phyloP scores from a whole-genome alignment of 64 coral and sea anemone genomes.

The Montipora sp. region DNA sequence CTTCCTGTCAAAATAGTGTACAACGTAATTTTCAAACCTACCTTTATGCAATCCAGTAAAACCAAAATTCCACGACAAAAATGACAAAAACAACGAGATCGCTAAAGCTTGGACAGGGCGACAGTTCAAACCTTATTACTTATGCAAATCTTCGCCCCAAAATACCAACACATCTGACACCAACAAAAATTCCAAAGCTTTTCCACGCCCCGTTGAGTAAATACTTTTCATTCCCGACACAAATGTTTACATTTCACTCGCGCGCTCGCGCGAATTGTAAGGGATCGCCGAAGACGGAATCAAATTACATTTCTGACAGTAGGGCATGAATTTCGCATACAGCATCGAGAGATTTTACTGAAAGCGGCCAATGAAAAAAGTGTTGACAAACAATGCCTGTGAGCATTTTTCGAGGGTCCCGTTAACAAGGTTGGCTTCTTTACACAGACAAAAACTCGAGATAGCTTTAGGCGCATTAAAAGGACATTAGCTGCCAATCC shows the following conservation, averaged over 20 bases:
- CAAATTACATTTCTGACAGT: conserved; percentile 7
- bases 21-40: not conserved
- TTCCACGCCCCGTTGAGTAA: conserved; percentile 78
- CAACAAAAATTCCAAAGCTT: conserved; percentile 53
- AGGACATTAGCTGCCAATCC: not conserved
- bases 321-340: not conserved
- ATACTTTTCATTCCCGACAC: conserved; percentile 52
- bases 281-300: not conserved
- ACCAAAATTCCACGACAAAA: not conserved
- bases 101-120: not conserved
- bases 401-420: not conserved
- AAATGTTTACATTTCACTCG: conserved; percentile 28
- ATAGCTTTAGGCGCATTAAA: not conserved
- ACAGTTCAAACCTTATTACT: conserved; percentile 36
- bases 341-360: no score
- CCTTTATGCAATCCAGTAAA: not conserved
- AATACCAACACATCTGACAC: conserved; percentile 54
- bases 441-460: no score
- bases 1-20: not conserved
- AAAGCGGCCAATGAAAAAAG: not conserved
- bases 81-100: not conserved
- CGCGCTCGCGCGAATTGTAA: not conserved
- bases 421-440: no score
- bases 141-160: conserved; percentile 68
- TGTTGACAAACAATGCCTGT: conserved; percentile 13